phyloP scores from a whole-genome alignment of 2,888 invertebrate species.

The Brachypalpus laphriformis region DNA sequence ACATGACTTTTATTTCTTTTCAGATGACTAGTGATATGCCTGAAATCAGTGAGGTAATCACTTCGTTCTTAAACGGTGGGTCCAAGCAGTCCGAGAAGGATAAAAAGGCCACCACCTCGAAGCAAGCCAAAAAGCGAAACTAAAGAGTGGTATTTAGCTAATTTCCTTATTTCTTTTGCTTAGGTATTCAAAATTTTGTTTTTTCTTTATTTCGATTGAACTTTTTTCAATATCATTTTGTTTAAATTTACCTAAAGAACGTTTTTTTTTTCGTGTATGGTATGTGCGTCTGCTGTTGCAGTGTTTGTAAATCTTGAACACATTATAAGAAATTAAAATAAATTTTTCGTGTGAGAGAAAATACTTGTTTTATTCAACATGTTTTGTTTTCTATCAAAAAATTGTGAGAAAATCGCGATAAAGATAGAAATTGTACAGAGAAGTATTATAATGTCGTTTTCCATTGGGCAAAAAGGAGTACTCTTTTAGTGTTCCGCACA shows the following conservation, averaged over 20 bases:
- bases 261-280: background rate
- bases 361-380: background rate
- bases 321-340: slow-evolving; percentile 39
- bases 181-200: slow-evolving; percentile 44
- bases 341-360: slow-evolving; percentile 34
- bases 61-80: slow-evolving; percentile 92
- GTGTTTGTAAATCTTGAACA: slow-evolving; percentile 24
- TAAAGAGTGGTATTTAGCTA: slow-evolving; percentile 69
- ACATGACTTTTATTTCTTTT: no score
- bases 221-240: background rate
- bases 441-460: no score
- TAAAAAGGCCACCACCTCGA: slow-evolving; percentile 79
- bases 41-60: slow-evolving; percentile 97
- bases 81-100: slow-evolving; percentile 81
- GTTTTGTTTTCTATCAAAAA: background rate
- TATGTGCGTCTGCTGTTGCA: slow-evolving; percentile 13
- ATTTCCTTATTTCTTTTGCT: slow-evolving; percentile 31
- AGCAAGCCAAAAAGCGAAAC: slow-evolving; percentile 82
- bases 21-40: slow-evolving; percentile 94
- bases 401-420: background rate
- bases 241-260: slow-evolving; percentile 12
- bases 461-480: no score
- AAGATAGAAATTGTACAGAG: no score
- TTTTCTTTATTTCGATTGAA: slow-evolving; percentile 13
- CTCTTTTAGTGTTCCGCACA: no score